Evolutionary conservation across 2,888 invertebrate species (phyloP).

Genomic region (Ephialtes manifestator): DNA sequence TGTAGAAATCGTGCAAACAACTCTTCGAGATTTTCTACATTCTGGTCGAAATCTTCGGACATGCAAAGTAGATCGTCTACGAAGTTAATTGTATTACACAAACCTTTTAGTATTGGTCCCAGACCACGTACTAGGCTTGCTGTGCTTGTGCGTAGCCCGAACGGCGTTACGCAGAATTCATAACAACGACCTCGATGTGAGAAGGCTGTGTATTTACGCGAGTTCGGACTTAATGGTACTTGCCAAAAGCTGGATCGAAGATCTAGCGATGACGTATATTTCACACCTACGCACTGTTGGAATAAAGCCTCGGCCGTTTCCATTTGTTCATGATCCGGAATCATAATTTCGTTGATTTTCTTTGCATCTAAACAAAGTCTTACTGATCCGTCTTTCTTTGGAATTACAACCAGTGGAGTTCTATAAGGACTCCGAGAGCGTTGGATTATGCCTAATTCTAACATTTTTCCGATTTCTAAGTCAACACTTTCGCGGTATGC

Average conservation of each 20-base stretch:
- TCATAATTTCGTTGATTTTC: too few species aligned
- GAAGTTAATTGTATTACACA: background rate
- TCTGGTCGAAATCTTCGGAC: too few species aligned
- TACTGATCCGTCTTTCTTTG: too few species aligned
- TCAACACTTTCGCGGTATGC: background rate
- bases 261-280: background rate
- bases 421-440: background rate
- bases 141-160: too few species aligned
- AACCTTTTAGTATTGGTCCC: background rate
- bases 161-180: conserved; percentile 26
- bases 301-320: background rate
- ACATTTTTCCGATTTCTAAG: conserved; percentile 1
- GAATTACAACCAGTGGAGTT: too few species aligned
- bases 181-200: background rate
- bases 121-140: conserved; percentile 5
- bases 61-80: too few species aligned
- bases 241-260: conserved; percentile 25
- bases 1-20: too few species aligned
- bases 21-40: too few species aligned
- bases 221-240: background rate
- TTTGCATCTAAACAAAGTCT: too few species aligned
- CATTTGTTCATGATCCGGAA: background rate
- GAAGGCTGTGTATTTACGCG: conserved; percentile 24
- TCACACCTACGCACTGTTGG: background rate
- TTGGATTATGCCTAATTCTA: background rate